Percentiles rank a stretch among this genome's conserved stretches.
Evolutionary conservation across 2,113 vertebrate genomes (phyloP).

Genomic region (Petrocephalus zakoni): DNA sequence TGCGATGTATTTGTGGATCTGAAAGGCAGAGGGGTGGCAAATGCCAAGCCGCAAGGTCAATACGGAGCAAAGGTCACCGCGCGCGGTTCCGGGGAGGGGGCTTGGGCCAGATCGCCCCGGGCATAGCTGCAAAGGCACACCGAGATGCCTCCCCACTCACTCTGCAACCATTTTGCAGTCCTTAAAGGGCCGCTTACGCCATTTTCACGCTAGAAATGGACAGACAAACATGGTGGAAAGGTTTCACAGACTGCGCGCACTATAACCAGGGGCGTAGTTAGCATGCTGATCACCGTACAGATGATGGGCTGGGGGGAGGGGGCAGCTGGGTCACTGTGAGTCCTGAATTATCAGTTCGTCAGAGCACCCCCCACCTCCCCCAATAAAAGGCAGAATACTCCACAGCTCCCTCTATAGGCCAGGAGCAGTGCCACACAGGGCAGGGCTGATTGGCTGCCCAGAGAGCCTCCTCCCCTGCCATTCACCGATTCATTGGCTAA

Average conservation of each 20-base stretch:
- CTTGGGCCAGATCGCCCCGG: slow-evolving; percentile 26
- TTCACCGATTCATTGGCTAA: neutral
- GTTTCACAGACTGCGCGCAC: neutral
- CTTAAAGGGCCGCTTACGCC: neutral
- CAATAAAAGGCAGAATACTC: neutral
- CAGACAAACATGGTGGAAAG: neutral
- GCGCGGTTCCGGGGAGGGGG: neutral
- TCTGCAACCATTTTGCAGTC: neutral
- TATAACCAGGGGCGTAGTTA: neutral
- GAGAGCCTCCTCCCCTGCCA: neutral
- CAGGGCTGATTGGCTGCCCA: neutral
- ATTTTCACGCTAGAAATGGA: neutral
- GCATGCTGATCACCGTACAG: neutral
- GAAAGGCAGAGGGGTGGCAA: slow-evolving; percentile 10
- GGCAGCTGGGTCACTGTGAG: neutral
- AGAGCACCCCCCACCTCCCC: neutral
- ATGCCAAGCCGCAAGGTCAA: slow-evolving; percentile 37
- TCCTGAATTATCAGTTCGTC: neutral
- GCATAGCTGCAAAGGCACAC: slow-evolving; percentile 37
- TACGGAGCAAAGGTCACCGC: slow-evolving; percentile 27
- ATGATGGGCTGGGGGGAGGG: too few species aligned
- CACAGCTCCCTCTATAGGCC: neutral
- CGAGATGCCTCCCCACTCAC: neutral
- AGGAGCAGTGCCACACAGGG: neutral
- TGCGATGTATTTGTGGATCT: neutral